These are phyloP conservation scores for Brachycybe producta DNA, from an alignment of 2,888 invertebrate species.

Conservation along the genomic window DNA sequence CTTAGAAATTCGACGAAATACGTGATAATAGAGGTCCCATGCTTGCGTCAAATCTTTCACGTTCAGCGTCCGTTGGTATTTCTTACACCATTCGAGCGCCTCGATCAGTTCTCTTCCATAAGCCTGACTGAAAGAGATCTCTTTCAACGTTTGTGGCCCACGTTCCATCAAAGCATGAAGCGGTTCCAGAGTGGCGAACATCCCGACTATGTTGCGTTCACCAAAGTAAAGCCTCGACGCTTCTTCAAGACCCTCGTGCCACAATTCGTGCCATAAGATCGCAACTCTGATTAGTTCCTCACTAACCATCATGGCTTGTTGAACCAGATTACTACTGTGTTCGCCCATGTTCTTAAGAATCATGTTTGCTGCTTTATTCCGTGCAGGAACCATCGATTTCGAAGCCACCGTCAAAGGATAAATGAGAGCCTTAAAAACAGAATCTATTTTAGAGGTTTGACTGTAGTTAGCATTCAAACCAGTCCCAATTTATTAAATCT, in stretches of 20 bases:
- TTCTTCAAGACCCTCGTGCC: slow-evolving; percentile 92
- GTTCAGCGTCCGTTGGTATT: slow-evolving; percentile 57
- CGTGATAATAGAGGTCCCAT: slow-evolving; percentile 98
- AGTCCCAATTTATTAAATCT: no score
- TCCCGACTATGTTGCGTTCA: slow-evolving; percentile 86
- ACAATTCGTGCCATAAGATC: slow-evolving; percentile 97
- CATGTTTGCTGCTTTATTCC: slow-evolving; percentile 83
- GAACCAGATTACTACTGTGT: slow-evolving; percentile 78
- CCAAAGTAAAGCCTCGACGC: slow-evolving; percentile 90
- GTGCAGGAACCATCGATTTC: slow-evolving; percentile 72
- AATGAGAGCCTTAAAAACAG: slow-evolving; percentile 55
- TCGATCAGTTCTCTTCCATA: slow-evolving; percentile 89
- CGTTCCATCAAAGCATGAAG: slow-evolving; percentile 85
- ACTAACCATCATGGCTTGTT: slow-evolving; percentile 88
- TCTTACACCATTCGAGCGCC: slow-evolving; percentile 89
- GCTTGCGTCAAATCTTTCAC: slow-evolving; percentile 91
- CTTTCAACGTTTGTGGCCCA: slow-evolving; percentile 90
- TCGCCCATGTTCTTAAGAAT: slow-evolving; percentile 92
- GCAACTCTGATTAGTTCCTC: slow-evolving; percentile 95
- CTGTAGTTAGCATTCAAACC: not conserved
- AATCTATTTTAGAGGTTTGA: not conserved
- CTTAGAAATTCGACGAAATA: slow-evolving; percentile 88
- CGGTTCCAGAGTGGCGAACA: slow-evolving; percentile 91
- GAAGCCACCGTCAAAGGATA: slow-evolving; percentile 96
- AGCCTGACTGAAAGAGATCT: slow-evolving; percentile 91